Percentiles rank a stretch among this genome's conserved stretches.
phyloP scores from a whole-genome alignment of 2,113 vertebrate genomes.

The Nycticorax nycticorax region DNA sequence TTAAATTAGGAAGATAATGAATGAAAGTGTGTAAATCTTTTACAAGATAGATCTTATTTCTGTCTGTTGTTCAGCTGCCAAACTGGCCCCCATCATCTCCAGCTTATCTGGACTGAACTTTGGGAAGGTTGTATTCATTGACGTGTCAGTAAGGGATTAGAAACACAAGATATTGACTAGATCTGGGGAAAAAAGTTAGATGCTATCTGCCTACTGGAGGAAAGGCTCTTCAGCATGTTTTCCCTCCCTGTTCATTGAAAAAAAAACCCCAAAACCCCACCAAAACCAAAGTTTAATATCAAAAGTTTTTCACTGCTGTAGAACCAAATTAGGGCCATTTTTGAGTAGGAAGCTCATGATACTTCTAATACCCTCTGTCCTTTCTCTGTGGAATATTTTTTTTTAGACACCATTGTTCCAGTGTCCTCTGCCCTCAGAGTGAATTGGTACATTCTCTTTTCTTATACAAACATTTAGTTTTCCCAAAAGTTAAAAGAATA shows the following conservation, averaged over 20 bases:
- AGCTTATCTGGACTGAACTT: background rate
- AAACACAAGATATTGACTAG: background rate
- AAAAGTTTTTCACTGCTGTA: background rate
- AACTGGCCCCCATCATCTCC: background rate
- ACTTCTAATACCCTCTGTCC: background rate
- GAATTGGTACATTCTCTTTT: background rate
- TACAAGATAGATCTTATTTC: conserved; percentile 4
- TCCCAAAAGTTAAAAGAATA: background rate
- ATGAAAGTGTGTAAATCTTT: conserved; percentile 3
- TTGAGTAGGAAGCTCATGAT: background rate
- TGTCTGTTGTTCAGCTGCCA: background rate
- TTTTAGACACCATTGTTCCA: background rate
- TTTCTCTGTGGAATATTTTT: background rate
- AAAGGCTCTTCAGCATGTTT: background rate
- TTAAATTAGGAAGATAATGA: conserved; percentile 26
- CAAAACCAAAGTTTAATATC: background rate
- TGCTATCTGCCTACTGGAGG: background rate
- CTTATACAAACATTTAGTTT: background rate
- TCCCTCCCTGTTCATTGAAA: background rate
- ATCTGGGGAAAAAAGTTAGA: background rate
- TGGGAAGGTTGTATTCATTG: background rate
- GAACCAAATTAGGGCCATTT: background rate
- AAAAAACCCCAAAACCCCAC: background rate
- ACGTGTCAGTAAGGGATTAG: background rate
- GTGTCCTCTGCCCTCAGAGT: background rate